Base-by-base conservation (phyloP, 92 coral and sea anemone genomes). In the Ricordea florida region DNA sequence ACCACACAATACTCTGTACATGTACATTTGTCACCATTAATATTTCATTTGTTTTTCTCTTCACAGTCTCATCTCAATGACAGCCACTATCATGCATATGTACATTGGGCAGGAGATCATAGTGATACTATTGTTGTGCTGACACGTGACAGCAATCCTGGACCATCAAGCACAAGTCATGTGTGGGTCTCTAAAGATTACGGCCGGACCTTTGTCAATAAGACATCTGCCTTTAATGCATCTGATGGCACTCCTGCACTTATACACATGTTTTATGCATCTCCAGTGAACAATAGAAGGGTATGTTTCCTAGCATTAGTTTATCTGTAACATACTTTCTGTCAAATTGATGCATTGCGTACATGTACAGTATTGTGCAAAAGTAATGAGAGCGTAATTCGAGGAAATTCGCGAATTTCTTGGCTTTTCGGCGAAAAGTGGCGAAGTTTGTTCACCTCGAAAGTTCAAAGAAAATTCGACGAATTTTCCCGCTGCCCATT, bases 21-120 rank as follows among this genome's bases (percentile, higher is more conserved):
- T 2, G 31, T 13, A 47, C 7, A 4, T 27, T 15, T 21, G 31
- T 43, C 20, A 30, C 34, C 10, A 16, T 0, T 52, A n/a, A n/a
- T n/a, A n/a, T n/a, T n/a, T n/a, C n/a, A 11, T 27, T 0, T 25
- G 1, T 38, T 60, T 67, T 59, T 56, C 8, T 24, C 78, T 49
- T 62, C 70, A 14, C 69, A 94, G 98, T 74, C 81, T 64, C 57
- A 85, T 43, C 67, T 94, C 10, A 88, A 94, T 37, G 98, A 94
- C 79, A 81, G 82, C 22, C 97, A 94, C 62, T 17, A 82, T 58
- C 57, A 57, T 87, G 93, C 97, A 1, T 87, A 81, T 62, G 98
- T 94, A 25, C 94, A 88, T 69, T 94, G 98, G 98, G 89, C 93
- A 44, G 98, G 97, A 6, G 91, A 91, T 35, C 64, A 78, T 73